Evolutionary conservation across 2,113 vertebrate species (phyloP), one percentile per base, ranked within the genome.

Genomic region (Pholis gunnellus): DNA sequence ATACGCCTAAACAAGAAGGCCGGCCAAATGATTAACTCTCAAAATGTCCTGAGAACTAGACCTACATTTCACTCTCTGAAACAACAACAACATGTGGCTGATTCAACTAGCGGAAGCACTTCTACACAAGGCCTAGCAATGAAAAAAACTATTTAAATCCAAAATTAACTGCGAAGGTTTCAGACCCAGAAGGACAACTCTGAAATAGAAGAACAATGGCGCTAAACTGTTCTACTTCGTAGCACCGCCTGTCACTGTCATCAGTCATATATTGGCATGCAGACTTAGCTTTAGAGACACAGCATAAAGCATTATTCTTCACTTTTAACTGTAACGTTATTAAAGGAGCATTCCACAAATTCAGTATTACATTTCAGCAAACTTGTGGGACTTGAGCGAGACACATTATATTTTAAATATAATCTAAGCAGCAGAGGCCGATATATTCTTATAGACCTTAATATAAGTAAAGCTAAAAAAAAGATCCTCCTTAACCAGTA

Each of bases 191-290:
- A 77, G 73, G 74, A 48, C 60, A 20, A 36, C 8, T 54, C 3
- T 72, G 9, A 64, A 36, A 87, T 52, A 78, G 75, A 1, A 38
- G 48, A 84, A 81, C 78, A 84, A 81, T 75, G 14, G 56, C 1
- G 1, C 69, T 65, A 1, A 52, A 29, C 2, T 14, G 5, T 6
- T 5, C 6, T 1, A 0, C 44, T 74, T 27, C n/a, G 50, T 7
- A 34, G 17, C 57, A 65, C 27, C 46, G 22, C 29, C 40, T 4
- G 4, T n/a, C 65, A 71, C 27, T 31, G 60, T 11, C 27, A 4
- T 0, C 17, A 64, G 25, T 18, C 48, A 11, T 5, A 11, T 36
- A 18, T 54, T 40, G 54, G 22, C 42, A 27, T 48, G 13, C 17
- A 2, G 25, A 17, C 42, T 65, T 6, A 22, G 31, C 36, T 10